Percentiles rank a stretch among this genome's conserved stretches.
Evolutionary conservation across 2,797 vertebrate species (phyloP).

Genomic region (Todus mexicanus): DNA sequence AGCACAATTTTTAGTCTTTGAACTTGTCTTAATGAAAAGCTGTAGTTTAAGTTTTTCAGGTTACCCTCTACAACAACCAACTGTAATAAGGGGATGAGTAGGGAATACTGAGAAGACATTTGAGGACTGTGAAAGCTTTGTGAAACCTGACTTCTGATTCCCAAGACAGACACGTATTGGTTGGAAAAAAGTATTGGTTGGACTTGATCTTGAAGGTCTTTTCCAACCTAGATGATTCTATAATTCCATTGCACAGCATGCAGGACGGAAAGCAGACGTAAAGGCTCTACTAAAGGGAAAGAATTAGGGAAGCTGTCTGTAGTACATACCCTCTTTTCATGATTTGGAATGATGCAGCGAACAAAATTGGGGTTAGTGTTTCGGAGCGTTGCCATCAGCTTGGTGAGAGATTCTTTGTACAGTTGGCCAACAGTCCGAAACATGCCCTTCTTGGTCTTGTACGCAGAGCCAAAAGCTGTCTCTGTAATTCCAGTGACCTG

Average conservation of each 20-base stretch:
- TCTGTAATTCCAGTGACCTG: constrained; percentile 97
- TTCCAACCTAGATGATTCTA: background rate
- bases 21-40: background rate
- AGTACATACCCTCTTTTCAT: constrained; percentile 88
- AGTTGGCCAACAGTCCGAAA: constrained; percentile 97
- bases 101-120: background rate
- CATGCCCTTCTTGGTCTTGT: constrained; percentile 99
- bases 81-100: no score
- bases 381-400: constrained; percentile 95
- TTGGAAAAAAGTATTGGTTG: background rate
- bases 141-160: background rate
- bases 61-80: background rate
- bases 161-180: background rate
- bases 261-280: background rate
- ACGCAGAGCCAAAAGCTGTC: constrained; percentile 92
- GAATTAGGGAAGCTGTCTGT: background rate
- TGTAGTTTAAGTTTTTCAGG: background rate
- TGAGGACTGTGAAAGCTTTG: background rate
- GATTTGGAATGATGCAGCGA: constrained; percentile 98
- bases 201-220: background rate
- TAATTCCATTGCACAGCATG: background rate
- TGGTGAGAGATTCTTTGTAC: constrained; percentile 96
- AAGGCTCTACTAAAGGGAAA: background rate
- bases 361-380: constrained; percentile 99
- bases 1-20: background rate